Evolutionary conservation across 2,113 vertebrate species (phyloP), one percentile per base, ranked within the genome.

Genomic region (Archilochus colubris): DNA sequence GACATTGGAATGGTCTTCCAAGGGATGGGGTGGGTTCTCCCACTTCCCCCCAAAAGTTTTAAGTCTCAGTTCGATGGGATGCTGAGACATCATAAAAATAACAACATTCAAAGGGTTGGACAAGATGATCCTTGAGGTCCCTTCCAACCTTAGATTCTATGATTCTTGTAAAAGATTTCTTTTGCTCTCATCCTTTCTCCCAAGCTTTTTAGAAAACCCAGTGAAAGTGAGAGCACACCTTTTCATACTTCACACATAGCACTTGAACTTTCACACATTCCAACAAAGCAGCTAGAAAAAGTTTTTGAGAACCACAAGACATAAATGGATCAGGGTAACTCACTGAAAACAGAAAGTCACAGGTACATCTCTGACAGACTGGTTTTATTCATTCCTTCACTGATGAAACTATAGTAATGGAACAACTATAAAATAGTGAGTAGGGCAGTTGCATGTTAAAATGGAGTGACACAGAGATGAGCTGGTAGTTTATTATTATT

Each of bases 401-500:
- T 92, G 59, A 74, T 13, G 19, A 88, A 95, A 92, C 62, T 82
- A 77, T 38, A 81, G 51, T 53, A 95, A 83, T 44, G 77, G 96
- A 95, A 59, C 74, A 84, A 79, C 77, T 96, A 96, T 61, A 94
- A 94, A 94, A 69, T 50, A 58, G 58, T 24, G 24, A 92, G 85
- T 75, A n/a, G 86, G 87, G 89, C n/a, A 68, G 58, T 76, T 91
- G 17, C 66, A 38, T 63, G 85, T 92, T 97, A 94, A 95, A 97
- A 97, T 69, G 79, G 86, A 93, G 46, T 72, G 66, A 84, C 62
- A 90, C 28, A 86, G 79, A 96, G 48, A 94, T 89, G 79, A 97
- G 85, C 21, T 86, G 31, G 17, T 77, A 91, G 83, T 92, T 96
- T 89, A 94, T 96, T 97, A 96, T 90, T 92, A 92, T 97, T 97